Conservation (phyloP, 2,113 vertebrate genomes). For the Heterocephalus glaber region DNA sequence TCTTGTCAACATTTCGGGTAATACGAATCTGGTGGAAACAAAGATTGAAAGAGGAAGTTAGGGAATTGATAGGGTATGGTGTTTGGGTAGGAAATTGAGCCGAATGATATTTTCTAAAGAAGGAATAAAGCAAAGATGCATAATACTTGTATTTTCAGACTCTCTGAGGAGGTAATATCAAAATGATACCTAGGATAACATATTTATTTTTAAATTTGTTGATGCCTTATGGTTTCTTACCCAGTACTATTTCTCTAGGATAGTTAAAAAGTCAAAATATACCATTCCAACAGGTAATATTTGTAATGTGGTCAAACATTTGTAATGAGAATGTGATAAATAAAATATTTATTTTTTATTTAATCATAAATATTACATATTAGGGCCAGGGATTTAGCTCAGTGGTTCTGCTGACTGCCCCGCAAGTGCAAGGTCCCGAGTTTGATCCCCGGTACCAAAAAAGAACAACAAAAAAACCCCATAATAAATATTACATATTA, state of each 20-base stretch:
- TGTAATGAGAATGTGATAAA: slow-evolving; percentile 7
- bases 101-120: background rate
- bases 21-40: background rate
- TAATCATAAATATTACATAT: background rate
- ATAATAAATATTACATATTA: background rate
- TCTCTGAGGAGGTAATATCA: background rate
- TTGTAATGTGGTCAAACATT: background rate
- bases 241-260: background rate
- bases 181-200: background rate
- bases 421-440: too few relatives aligned
- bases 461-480: too few relatives aligned
- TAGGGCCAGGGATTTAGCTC: too few relatives aligned
- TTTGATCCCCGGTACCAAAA: too few relatives aligned
- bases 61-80: slow-evolving; percentile 8
- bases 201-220: background rate
- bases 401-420: too few relatives aligned
- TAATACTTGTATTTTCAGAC: slow-evolving; percentile 13
- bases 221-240: background rate
- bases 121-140: background rate
- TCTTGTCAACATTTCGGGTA: background rate
- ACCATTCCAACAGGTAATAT: background rate
- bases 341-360: background rate
- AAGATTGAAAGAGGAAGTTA: background rate
- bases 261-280: slow-evolving; percentile 19
- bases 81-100: background rate